These are phyloP conservation scores for Pseudorhiza aurosa DNA, from an alignment of 30 jellyfish, hydroid and myxozoan genomes.

Conservation along the genomic window DNA sequence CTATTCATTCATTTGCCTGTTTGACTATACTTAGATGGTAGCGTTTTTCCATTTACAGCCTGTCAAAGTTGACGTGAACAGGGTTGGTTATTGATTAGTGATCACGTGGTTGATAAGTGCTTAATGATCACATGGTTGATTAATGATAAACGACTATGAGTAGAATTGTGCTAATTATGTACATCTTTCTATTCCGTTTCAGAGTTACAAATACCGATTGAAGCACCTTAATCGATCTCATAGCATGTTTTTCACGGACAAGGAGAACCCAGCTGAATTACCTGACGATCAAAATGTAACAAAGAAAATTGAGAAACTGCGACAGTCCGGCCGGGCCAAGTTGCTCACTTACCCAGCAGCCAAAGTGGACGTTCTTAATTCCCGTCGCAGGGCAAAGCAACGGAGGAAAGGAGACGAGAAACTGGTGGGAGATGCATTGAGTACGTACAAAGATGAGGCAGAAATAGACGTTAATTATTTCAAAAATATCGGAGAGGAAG, in stretches of 20 bases:
- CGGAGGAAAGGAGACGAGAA: background rate
- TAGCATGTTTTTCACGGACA: constrained; percentile 22
- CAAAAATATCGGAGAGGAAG: constrained; percentile 7
- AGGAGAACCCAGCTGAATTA: background rate
- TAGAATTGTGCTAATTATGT: too few species aligned
- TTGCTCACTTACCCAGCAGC: constrained; percentile 21
- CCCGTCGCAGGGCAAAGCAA: constrained; percentile 35
- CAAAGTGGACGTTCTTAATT: constrained; percentile 15
- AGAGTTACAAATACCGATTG: constrained; percentile 50
- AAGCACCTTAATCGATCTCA: constrained; percentile 20
- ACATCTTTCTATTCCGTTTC: background rate
- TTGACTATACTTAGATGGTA: too few species aligned
- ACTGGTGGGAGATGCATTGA: background rate
- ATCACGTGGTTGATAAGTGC: too few species aligned
- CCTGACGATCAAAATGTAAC: background rate
- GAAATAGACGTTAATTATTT: background rate
- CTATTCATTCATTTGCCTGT: too few species aligned
- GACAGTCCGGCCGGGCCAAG: background rate
- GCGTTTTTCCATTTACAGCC: too few species aligned
- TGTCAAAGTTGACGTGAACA: too few species aligned
- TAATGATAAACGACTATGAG: too few species aligned
- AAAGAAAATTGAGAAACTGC: background rate
- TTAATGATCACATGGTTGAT: too few species aligned
- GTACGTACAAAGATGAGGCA: background rate
- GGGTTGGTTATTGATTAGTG: too few species aligned